Evolutionary conservation across 2,888 invertebrate genomes (phyloP).

Genomic region (Caenorhabditis drosophilae): DNA sequence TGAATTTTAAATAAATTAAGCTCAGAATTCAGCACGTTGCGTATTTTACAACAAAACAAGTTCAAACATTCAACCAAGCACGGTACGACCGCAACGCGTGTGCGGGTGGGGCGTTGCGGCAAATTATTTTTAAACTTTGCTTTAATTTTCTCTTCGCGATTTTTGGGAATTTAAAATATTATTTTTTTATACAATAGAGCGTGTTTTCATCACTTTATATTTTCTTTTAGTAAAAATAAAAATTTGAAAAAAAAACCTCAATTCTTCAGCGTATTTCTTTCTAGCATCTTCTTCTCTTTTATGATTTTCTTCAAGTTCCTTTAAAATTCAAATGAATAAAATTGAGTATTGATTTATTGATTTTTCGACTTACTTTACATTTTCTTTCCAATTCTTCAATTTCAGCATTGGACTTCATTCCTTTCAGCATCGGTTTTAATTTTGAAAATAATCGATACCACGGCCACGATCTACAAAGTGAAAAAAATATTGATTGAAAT

Average conservation of each 20-base stretch:
- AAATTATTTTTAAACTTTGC: background rate
- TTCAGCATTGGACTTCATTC: slow-evolving; percentile 63
- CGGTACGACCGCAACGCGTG: too few species aligned
- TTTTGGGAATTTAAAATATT: too few species aligned
- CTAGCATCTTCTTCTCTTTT: slow-evolving; percentile 46
- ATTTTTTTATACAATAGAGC: background rate
- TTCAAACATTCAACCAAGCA: too few species aligned
- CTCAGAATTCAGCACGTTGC: too few species aligned
- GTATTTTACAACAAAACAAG: too few species aligned
- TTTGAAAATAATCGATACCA: slow-evolving; percentile 97
- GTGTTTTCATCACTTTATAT: too few species aligned
- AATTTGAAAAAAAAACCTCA: slow-evolving; percentile 18
- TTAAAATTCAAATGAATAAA: background rate
- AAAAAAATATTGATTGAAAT: background rate
- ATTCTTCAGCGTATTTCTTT: slow-evolving; percentile 51
- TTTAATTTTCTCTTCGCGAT: background rate
- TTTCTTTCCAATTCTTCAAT: slow-evolving; percentile 79
- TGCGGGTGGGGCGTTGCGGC: too few species aligned
- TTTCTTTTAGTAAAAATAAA: background rate
- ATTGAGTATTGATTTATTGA: background rate
- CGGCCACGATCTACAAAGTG: slow-evolving; percentile 78
- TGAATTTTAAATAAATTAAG: too few species aligned
- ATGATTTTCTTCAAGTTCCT: slow-evolving; percentile 44
- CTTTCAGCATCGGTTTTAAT: slow-evolving; percentile 63
- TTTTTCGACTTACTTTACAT: slow-evolving; percentile 26